These are phyloP conservation scores for Kryptopterus vitreolus DNA, from an alignment of 2,797 vertebrate genomes.

Conservation along the genomic window DNA sequence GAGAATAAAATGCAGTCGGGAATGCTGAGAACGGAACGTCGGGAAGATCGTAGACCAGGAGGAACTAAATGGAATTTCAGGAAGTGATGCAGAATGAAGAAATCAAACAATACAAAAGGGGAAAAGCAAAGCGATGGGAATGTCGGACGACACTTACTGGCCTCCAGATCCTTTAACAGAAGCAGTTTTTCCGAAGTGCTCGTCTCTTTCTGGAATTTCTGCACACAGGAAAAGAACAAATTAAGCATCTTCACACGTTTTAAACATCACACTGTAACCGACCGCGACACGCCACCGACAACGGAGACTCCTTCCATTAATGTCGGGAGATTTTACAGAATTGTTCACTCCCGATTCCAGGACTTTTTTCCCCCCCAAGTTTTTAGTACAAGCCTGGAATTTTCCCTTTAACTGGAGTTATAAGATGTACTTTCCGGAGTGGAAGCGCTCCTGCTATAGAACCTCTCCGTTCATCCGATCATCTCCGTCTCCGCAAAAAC, in stretches of 20 bases:
- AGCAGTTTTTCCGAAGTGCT: slow-evolving; percentile 70
- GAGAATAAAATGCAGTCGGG: too few species aligned
- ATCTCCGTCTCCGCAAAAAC: too few species aligned
- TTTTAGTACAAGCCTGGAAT: too few species aligned
- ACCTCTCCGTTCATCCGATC: too few species aligned
- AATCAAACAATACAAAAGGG: neutral
- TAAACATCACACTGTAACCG: neutral
- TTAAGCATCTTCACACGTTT: too few species aligned
- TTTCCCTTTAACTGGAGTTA: too few species aligned
- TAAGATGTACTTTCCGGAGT: too few species aligned
- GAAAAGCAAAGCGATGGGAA: neutral
- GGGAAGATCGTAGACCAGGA: neutral
- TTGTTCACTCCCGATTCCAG: too few species aligned
- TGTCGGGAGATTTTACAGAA: too few species aligned
- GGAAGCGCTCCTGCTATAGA: too few species aligned
- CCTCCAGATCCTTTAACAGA: slow-evolving; percentile 69
- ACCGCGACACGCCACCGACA: neutral
- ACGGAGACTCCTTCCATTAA: neutral
- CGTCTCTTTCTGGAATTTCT: slow-evolving; percentile 72
- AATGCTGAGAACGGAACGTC: too few species aligned
- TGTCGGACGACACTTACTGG: slow-evolving; percentile 65
- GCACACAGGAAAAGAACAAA: slow-evolving; percentile 4
- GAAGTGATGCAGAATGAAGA: neutral
- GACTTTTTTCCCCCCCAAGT: too few species aligned
- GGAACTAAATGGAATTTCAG: neutral